phyloP scores from a whole-genome alignment of 2,113 vertebrate species.

The Syrmaticus mikado region DNA sequence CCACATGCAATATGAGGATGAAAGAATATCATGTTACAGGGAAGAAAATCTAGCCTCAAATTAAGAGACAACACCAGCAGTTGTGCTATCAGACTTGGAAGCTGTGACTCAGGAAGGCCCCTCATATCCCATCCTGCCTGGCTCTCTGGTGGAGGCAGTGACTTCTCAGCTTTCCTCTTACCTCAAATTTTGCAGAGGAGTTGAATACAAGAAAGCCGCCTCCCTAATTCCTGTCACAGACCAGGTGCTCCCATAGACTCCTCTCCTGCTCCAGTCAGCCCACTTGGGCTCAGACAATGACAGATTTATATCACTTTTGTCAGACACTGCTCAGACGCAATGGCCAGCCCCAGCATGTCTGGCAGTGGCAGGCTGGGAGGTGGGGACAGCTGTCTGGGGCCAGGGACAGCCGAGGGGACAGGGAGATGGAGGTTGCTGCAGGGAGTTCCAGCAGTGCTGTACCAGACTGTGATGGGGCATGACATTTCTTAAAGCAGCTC shows the following conservation, averaged over 20 bases:
- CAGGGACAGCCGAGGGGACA: neutral
- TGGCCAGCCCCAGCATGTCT: neutral
- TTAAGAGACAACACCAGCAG: neutral
- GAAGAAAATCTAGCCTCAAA: neutral
- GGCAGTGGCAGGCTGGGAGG: fast-evolving
- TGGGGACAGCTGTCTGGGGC: neutral
- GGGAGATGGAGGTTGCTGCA: neutral
- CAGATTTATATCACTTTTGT: neutral
- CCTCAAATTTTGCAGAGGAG: neutral
- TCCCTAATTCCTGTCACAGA: neutral
- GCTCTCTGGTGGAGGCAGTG: neutral
- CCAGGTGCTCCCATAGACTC: neutral
- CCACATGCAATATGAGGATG: neutral
- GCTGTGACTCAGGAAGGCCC: neutral
- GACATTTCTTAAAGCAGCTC: neutral
- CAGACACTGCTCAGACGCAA: neutral
- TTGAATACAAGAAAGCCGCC: neutral
- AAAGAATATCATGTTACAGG: neutral
- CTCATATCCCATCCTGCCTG: neutral
- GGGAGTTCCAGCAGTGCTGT: neutral
- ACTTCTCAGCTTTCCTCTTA: neutral
- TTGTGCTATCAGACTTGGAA: neutral
- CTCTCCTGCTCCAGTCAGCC: neutral
- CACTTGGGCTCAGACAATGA: neutral
- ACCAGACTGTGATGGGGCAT: neutral